Base-by-base conservation (phyloP, 1,140 invertebrate genomes). In the Chironomus striatipennis region DNA sequence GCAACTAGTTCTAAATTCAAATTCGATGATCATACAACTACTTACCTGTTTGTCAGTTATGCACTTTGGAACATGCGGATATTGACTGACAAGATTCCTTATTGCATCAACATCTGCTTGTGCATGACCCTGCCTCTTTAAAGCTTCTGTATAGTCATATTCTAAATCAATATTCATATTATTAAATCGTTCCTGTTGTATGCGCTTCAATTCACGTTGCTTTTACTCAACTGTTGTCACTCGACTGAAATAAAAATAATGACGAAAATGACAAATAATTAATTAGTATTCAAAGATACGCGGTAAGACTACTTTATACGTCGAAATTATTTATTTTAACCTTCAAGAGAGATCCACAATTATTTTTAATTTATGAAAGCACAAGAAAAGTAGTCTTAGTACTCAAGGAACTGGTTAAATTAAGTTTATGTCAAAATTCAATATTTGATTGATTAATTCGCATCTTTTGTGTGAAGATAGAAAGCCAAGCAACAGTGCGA, bases 41-140 rank as follows among this genome's bases (percentile, higher is more conserved):
- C 34, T 57, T 67, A 75, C 73, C 76, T 85, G 83, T 79, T 85
- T 84, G 77, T 84, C 80, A 10, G 80, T 78, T 64, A 85, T 79
- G 78, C 83, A 81, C 77, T 83, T 84, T 34, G 84, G 84, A 67
- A 85, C 80, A 20, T 9, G 1, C 18, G 43, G 12, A 43, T 24
- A n/a, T 24, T 70, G 0, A 9, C 5, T 70, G 8, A 70, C 10
- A 43, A 20, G 7, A 20, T 47, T 24, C n/a, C 75, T 73, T 4
- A 75, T 12, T 8, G 64, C 21, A 17, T 74, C 47, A n/a, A 75
- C 42, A 47, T 74, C 65, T 43, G 34, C 12, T 43, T 42, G 42
- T 70, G 73, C 20, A 10, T 42, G 12, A 7, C 73, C 47, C 43
- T 43, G 24, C 24, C 73, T 21, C n/a, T 70, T 43, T 12, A 75